Evolutionary conservation across 2,888 invertebrate genomes (phyloP), one percentile per base, ranked within the genome.

Genomic region (Galerucella nymphaeae): DNA sequence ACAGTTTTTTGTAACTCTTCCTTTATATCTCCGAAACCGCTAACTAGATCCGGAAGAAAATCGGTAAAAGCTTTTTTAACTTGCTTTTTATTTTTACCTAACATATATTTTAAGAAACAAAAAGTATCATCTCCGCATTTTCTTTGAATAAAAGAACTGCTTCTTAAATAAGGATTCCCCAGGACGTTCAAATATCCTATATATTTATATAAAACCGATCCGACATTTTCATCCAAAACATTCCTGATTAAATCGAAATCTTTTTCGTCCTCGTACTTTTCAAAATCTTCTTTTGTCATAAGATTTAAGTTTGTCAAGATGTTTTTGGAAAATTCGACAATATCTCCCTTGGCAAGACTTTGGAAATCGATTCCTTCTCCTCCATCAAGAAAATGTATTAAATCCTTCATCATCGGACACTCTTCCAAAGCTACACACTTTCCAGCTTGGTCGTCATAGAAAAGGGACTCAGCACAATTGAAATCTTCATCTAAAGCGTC

Each of bases 111-210:
- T 4, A 70, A 6, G 0, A 69, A 41, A 58, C 76, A 76, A 3
- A 73, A 2, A 2, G 16, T 5, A 16, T 66, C 45, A 11, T 57
- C 18, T 5, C 63, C 61, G 14, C 76, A 76, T 42, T 42, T 38
- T 11, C 50, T 63, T 2, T 16, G n/a, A 16, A 76, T 41, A 45
- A 62, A 62, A 16, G n/a, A 45, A 45, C 64, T 74, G 0, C 16
- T 61, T 30, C 66, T 41, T 8, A 76, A 30, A 59, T 50, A 73
- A 1, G 71, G 74, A 45, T 76, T 75, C 3, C 64, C 41, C 14
- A 76, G 2, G 11, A 50, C 13, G 5, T 23, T 59, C n/a, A 68
- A 23, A n/a, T n/a, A 14, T 2, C 30, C 11, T 3, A 61, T 13
- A 42, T 42, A 64, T 50, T 38, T 61, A 5, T 45, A 20, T 2